phyloP scores from a whole-genome alignment of 2,113 vertebrate species.

The Ailurus styani region DNA sequence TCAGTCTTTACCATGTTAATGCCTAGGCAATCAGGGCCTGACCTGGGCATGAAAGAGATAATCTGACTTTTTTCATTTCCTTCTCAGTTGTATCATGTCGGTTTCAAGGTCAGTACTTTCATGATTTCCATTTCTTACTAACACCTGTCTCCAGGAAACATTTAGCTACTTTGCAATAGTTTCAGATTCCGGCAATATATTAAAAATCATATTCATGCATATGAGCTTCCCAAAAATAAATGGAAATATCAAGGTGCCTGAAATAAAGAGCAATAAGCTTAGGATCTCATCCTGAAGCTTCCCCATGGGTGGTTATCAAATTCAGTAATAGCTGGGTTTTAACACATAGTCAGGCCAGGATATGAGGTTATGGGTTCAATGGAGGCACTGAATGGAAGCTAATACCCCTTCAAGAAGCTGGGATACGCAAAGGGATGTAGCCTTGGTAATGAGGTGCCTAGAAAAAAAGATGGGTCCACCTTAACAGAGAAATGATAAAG shows the following conservation, averaged over 20 bases:
- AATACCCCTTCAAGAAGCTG: constrained; percentile 40
- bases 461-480: neutral
- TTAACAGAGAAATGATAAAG: neutral
- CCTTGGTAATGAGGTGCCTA: neutral
- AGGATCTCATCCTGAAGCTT: constrained; percentile 38
- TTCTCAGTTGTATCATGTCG: constrained; percentile 16
- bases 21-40: neutral
- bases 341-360: constrained; percentile 35
- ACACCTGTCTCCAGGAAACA: constrained; percentile 51
- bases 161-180: constrained; percentile 9
- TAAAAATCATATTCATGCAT: constrained; percentile 62
- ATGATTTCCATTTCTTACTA: constrained; percentile 54
- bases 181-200: constrained; percentile 45
- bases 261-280: constrained; percentile 58
- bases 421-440: neutral
- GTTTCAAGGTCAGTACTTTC: neutral
- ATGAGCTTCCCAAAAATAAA: constrained; percentile 63
- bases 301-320: constrained; percentile 41
- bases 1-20: neutral
- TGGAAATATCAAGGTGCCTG: constrained; percentile 56
- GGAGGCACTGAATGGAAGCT: constrained; percentile 44
- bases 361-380: neutral
- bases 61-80: constrained; percentile 11
- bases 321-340: constrained; percentile 56
- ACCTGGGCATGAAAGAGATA: neutral